These are phyloP conservation scores for Diplosoma virens DNA, from an alignment of 23 tunicate genomes.

Conservation along the genomic window DNA sequence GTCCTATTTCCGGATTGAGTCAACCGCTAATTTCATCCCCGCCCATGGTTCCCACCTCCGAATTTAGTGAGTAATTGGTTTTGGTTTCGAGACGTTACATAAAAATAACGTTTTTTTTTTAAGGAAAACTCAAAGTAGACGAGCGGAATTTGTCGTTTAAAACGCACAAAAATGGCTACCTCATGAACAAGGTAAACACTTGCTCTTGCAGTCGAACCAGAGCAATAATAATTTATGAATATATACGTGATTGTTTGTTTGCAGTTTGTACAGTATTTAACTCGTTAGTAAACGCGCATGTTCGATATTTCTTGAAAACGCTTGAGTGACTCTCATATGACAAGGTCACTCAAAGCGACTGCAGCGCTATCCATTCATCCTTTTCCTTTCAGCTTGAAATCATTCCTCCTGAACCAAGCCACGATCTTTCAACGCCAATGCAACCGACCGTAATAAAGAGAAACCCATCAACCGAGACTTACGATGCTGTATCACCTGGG, in stretches of 20 bases:
- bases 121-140: neutral
- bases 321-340: too few species aligned
- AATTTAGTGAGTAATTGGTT: constrained; percentile 10
- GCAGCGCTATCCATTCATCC: too few species aligned
- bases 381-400: neutral
- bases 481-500: neutral
- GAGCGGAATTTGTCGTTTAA: neutral
- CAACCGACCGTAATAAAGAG: too few species aligned
- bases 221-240: too few species aligned
- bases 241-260: too few species aligned
- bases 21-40: neutral
- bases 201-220: too few species aligned
- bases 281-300: too few species aligned
- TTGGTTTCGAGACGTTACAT: too few species aligned
- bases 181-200: constrained; percentile 38
- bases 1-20: neutral
- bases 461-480: neutral
- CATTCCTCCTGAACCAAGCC: neutral
- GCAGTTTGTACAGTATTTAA: too few species aligned
- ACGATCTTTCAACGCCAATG: too few species aligned
- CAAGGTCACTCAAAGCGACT: too few species aligned
- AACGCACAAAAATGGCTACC: constrained; percentile 1
- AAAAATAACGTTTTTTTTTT: neutral
- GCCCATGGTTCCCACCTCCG: constrained; percentile 5
- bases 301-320: too few species aligned